Base-by-base conservation (phyloP, 2,113 vertebrate species). In the Labeo catla region DNA sequence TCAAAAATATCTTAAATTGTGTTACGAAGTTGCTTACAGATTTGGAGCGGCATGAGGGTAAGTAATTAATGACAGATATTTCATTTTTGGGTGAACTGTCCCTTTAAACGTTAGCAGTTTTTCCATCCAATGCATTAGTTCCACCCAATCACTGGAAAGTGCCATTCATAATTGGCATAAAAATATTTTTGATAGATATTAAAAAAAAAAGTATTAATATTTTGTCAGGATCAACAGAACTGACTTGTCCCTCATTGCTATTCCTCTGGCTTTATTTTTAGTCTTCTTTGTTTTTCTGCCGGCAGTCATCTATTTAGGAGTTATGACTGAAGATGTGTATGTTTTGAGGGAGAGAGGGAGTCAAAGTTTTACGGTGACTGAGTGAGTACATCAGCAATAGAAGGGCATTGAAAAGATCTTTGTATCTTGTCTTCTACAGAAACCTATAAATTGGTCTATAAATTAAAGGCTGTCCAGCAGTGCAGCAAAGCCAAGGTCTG, bases 401-500 rank as follows among this genome's bases (percentile, higher is more conserved):
- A 92, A 90, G 88, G 92, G 88, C 93, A 94, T 65, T 81, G 59
- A 65, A 65, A 28, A 11, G 43, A 81, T 89, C 84, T 91, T 91
- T 91, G 84, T 78, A 63, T 65, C 65, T 88, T 91, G 87, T 91
- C 90, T 92, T 91, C 93, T 90, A 91, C 90, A 93, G 90, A 83
- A 88, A 93, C 90, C 92, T 90, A 93, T 86, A 91, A 84, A 89
- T 88, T 92, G 91, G 74, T 87, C 84, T 87, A 94, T 94, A 94
- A 95, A 94, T 93, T 91, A 91, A 66, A 86, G n/a, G 86, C 89
- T 89, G 89, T 92, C 93, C 92, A 93, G 91, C 81, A 89, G 87
- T 89, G 88, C 86, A 92, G 93, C 92, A 91, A 85, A 92, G 90
- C 21, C 23, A 61, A 77, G 19, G 47, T 76, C 74, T 23, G 21